Conservation (phyloP, 2,113 vertebrate species). For the Aphelocoma coerulescens region DNA sequence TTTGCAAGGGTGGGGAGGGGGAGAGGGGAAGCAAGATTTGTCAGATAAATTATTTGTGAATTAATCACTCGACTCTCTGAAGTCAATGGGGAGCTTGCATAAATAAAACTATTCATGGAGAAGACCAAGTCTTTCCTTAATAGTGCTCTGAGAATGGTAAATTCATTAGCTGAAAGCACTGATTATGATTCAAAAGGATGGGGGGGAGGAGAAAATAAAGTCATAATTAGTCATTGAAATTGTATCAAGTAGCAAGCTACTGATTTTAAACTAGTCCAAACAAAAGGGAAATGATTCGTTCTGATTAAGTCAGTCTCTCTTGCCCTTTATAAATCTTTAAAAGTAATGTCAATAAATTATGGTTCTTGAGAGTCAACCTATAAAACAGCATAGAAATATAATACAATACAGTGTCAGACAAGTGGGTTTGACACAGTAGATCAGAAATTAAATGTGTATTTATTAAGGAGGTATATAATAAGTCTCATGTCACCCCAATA, state of each 20-base stretch:
- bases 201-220: conserved; percentile 49
- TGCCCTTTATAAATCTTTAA: neutral
- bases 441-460: conserved; percentile 28
- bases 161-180: conserved; percentile 43
- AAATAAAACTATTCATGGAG: neutral
- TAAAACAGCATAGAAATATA: neutral
- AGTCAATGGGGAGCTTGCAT: neutral
- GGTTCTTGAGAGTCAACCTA: conserved; percentile 23
- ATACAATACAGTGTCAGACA: neutral
- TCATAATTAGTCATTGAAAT: conserved; percentile 52
- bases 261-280: conserved; percentile 51
- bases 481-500: neutral
- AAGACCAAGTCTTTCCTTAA: neutral
- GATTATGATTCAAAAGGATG: conserved; percentile 49
- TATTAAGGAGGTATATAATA: neutral
- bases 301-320: conserved; percentile 47
- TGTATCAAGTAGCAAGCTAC: conserved; percentile 33
- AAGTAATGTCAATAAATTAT: conserved; percentile 49
- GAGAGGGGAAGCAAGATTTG: conserved; percentile 1
- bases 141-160: conserved; percentile 17
- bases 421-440: neutral
- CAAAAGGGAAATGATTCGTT: conserved; percentile 4
- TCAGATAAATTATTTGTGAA: conserved; percentile 58
- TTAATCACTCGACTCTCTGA: conserved; percentile 40
- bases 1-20: neutral